phyloP scores from a whole-genome alignment of 2,888 invertebrate genomes.

The Cheilosia vulpina region DNA sequence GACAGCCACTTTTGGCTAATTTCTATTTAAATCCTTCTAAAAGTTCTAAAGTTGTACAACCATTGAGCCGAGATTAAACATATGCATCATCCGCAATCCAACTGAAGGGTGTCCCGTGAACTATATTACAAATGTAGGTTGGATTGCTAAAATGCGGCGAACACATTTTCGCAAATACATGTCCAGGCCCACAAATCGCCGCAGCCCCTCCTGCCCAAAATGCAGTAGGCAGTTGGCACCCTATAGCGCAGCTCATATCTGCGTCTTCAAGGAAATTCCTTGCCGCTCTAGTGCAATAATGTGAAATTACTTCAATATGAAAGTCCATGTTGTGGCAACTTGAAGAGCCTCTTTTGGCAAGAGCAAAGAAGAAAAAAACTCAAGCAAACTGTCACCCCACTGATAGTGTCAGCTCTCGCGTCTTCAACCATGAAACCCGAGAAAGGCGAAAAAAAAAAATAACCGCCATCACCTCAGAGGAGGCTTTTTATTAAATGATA shows the following conservation, averaged over 20 bases:
- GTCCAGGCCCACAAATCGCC: neutral
- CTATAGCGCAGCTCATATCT: constrained; percentile 15
- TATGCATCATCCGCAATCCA: too few relatives aligned
- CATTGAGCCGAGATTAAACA: too few relatives aligned
- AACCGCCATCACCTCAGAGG: constrained; percentile 17
- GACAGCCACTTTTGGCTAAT: too few relatives aligned
- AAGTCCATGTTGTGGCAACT: constrained; percentile 51
- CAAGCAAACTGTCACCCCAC: constrained; percentile 31
- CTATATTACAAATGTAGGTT: too few relatives aligned
- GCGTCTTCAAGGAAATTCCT: constrained; percentile 3
- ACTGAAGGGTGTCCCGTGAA: too few relatives aligned
- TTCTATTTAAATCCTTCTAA: too few relatives aligned
- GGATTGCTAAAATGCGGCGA: too few relatives aligned
- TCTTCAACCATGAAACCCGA: neutral
- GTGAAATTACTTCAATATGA: constrained; percentile 21
- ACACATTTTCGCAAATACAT: too few relatives aligned
- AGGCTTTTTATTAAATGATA: constrained; percentile 73
- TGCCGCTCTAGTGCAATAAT: neutral
- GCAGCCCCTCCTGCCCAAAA: neutral
- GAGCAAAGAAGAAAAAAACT: constrained; percentile 1
- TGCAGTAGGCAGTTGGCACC: neutral
- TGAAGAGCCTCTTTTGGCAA: neutral
- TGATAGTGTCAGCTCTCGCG: constrained; percentile 19
- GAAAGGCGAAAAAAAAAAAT: neutral
- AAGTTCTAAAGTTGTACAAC: too few relatives aligned